Percentiles rank a stretch among this genome's conserved stretches.
Evolutionary conservation across 2,888 invertebrate genomes (phyloP).

Genomic region (Phyto melanocephala): DNA sequence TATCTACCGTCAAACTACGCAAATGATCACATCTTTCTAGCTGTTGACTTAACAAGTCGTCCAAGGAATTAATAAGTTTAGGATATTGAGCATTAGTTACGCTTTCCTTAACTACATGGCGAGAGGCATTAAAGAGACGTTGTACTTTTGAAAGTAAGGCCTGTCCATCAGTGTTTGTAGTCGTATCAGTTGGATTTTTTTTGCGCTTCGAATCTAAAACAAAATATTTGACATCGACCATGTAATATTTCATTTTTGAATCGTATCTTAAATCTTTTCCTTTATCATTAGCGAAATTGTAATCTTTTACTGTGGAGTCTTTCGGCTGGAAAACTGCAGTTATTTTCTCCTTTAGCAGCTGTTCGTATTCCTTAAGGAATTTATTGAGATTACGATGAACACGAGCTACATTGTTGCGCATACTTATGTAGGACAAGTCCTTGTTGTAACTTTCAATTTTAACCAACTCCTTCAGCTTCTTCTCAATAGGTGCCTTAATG

Average conservation of each 20-base stretch:
- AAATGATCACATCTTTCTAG: conserved; percentile 85
- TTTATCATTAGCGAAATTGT: conserved; percentile 73
- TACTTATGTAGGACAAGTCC: conserved; percentile 95
- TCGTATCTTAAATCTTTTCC: conserved; percentile 76
- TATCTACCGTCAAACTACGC: conserved; percentile 79
- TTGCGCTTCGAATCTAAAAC: conserved; percentile 70
- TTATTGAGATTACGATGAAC: conserved; percentile 93
- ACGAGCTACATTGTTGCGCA: conserved; percentile 92
- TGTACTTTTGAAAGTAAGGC: conserved; percentile 72
- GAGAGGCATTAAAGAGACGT: conserved; percentile 82
- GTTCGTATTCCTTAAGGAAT: conserved; percentile 91
- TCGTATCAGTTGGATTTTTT: background rate
- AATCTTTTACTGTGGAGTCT: conserved; percentile 74
- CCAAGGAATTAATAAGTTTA: conserved; percentile 82
- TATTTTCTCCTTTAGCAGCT: conserved; percentile 78
- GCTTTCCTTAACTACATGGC: conserved; percentile 83
- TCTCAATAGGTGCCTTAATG: conserved; percentile 90
- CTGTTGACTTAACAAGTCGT: conserved; percentile 83
- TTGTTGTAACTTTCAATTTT: conserved; percentile 97
- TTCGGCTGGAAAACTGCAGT: conserved; percentile 77
- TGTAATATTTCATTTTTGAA: conserved; percentile 72
- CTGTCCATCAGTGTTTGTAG: background rate
- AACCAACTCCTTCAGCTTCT: conserved; percentile 94
- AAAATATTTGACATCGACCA: conserved; percentile 76
- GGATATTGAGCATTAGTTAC: conserved; percentile 82